Evolutionary conservation across 2,113 vertebrate species (phyloP).

Genomic region (Scomber colias): DNA sequence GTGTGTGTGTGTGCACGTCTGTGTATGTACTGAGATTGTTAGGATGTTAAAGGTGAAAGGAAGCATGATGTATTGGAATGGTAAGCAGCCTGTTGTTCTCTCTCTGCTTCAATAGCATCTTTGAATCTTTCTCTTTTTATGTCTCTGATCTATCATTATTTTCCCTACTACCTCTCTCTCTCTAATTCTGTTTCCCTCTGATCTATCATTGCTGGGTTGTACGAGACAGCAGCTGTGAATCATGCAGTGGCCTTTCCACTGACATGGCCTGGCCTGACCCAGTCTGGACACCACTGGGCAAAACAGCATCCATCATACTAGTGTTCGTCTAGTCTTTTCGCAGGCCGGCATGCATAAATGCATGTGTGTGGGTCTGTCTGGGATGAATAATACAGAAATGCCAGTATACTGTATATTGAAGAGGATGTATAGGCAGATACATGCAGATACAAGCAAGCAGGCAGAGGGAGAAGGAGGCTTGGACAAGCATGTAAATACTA

Average conservation of each 20-base stretch:
- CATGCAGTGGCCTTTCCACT: conserved; percentile 71
- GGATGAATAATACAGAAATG: background rate
- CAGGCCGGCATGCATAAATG: background rate
- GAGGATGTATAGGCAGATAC: background rate
- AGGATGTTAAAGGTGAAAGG: conserved; percentile 9
- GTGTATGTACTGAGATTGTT: conserved; percentile 27
- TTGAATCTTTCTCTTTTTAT: conserved; percentile 4
- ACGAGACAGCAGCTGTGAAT: conserved; percentile 50
- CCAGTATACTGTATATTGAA: background rate
- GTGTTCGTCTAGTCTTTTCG: conserved; percentile 4
- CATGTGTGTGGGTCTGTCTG: background rate
- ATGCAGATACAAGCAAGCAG: background rate
- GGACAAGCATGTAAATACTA: conserved; percentile 16
- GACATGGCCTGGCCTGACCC: conserved; percentile 59
- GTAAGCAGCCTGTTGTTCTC: conserved; percentile 21
- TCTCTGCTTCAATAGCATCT: conserved; percentile 34
- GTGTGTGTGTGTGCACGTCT: conserved; percentile 12
- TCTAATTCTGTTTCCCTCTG: too few species aligned
- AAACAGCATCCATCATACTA: conserved; percentile 56
- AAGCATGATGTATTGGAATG: conserved; percentile 19
- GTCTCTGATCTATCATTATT: background rate
- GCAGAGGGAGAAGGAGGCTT: background rate
- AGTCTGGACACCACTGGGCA: conserved; percentile 43
- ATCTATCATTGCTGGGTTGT: background rate
- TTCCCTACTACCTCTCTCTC: too few species aligned